phyloP scores from a whole-genome alignment of 2,888 invertebrate genomes.

The Volucella inanis region DNA sequence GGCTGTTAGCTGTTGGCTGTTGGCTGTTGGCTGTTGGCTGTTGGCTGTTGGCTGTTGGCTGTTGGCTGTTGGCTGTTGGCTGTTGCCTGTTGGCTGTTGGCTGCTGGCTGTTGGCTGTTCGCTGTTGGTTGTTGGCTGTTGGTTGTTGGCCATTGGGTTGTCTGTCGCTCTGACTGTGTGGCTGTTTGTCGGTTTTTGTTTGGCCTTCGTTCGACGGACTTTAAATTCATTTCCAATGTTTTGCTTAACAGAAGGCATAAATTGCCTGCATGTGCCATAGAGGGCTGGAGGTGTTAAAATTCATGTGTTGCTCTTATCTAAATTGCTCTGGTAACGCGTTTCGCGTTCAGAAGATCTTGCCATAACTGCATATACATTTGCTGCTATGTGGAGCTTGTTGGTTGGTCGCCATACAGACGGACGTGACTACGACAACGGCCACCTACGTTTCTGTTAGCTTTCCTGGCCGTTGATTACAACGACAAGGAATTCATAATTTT shows the following conservation, averaged over 20 bases:
- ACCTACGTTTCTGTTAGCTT: constrained; percentile 53
- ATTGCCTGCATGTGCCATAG: constrained; percentile 63
- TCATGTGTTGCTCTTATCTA: constrained; percentile 76
- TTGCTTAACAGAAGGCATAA: constrained; percentile 75
- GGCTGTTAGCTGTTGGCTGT: no score
- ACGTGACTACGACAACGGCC: constrained; percentile 11
- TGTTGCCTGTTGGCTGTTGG: constrained; percentile 25
- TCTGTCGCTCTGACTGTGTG: no score
- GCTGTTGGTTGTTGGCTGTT: no score
- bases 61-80: no score
- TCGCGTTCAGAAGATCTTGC: constrained; percentile 59
- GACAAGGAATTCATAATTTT: constrained; percentile 55
- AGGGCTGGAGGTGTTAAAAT: constrained; percentile 76
- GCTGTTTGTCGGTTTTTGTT: background rate
- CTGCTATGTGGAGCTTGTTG: constrained; percentile 8
- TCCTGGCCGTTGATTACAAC: background rate
- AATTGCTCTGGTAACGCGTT: constrained; percentile 75
- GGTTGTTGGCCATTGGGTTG: background rate
- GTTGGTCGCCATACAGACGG: constrained; percentile 56
- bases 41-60: no score
- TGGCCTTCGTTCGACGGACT: constrained; percentile 64
- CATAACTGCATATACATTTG: constrained; percentile 42
- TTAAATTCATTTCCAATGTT: constrained; percentile 75
- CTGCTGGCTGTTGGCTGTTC: no score
- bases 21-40: no score